phyloP scores from a whole-genome alignment of 2,113 vertebrate species.

The Dasyornis broadbenti region DNA sequence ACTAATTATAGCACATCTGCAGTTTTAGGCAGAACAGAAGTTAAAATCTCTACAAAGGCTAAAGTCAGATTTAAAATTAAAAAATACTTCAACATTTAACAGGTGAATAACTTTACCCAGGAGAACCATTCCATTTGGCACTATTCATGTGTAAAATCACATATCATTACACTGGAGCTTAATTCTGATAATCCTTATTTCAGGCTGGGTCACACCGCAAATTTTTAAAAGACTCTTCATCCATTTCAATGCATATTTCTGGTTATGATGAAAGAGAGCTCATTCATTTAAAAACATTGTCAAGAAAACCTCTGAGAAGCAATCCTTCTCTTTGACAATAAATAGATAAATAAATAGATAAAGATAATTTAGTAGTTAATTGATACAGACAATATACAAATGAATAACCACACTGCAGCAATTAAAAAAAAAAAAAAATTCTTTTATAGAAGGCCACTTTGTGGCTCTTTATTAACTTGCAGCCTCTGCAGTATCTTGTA shows the following conservation, averaged over 20 bases:
- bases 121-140: neutral
- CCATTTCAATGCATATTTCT: neutral
- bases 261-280: neutral
- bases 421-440: neutral
- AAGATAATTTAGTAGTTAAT: neutral
- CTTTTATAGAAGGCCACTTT: neutral
- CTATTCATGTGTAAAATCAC: neutral
- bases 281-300: neutral
- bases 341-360: neutral
- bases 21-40: neutral
- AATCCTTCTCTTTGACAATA: neutral
- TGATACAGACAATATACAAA: neutral
- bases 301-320: neutral
- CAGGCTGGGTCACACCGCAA: neutral
- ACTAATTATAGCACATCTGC: neutral
- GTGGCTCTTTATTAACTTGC: neutral
- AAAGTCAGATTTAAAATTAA: neutral
- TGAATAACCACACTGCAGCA: neutral
- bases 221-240: neutral
- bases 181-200: conserved; percentile 18
- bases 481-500: conserved; percentile 26
- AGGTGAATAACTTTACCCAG: neutral
- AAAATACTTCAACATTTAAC: neutral
- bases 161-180: neutral
- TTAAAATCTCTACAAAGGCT: neutral